A percentile compares a stretch with the other conserved stretches of the same genome.
These are phyloP conservation scores for Gerosis bhagava DNA, from an alignment of 2,888 invertebrate species.

Conservation along the genomic window DNA sequence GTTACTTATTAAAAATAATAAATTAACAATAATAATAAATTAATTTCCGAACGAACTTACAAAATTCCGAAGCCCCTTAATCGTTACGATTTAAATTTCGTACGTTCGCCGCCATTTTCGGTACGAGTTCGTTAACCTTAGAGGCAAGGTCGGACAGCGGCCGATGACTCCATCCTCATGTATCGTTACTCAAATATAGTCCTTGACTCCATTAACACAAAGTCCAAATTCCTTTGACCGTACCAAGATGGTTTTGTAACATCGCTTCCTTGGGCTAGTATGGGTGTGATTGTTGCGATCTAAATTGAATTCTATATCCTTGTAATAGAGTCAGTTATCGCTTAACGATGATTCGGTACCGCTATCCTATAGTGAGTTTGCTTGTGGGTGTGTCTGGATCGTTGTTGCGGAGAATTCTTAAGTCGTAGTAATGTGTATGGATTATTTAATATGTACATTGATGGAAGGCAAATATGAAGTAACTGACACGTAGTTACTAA, in stretches of 20 bases:
- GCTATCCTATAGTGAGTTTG: conserved; percentile 4
- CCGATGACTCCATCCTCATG: conserved; percentile 47
- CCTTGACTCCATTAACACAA: conserved; percentile 23
- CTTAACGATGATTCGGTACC: conserved; percentile 13
- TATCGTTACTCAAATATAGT: conserved; percentile 38
- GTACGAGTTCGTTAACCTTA: conserved; percentile 57
- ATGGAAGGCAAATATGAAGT: too few relatives aligned
- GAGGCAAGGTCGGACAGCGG: conserved; percentile 69
- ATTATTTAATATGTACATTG: too few relatives aligned
- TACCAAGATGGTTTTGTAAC: conserved; percentile 33
- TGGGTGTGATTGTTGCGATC: conserved; percentile 8
- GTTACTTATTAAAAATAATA: too few relatives aligned
- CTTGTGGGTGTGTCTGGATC: conserved; percentile 16
- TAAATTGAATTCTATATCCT: conserved; percentile 16
- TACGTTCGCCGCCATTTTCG: conserved; percentile 49
- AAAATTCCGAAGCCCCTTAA: conserved; percentile 12
- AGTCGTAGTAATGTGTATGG: too few relatives aligned
- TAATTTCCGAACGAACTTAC: neutral
- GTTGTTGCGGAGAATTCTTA: conserved; percentile 16
- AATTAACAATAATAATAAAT: too few relatives aligned
- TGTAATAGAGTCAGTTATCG: conserved; percentile 7
- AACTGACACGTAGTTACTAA: too few relatives aligned
- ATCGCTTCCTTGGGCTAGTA: conserved; percentile 24
- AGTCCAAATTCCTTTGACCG: conserved; percentile 27
- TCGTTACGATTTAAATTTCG: conserved; percentile 38